A percentile compares a stretch with the other conserved stretches of the same genome.
Evolutionary conservation across 2,888 invertebrate genomes (phyloP).

Genomic region (Galeruca laticollis): DNA sequence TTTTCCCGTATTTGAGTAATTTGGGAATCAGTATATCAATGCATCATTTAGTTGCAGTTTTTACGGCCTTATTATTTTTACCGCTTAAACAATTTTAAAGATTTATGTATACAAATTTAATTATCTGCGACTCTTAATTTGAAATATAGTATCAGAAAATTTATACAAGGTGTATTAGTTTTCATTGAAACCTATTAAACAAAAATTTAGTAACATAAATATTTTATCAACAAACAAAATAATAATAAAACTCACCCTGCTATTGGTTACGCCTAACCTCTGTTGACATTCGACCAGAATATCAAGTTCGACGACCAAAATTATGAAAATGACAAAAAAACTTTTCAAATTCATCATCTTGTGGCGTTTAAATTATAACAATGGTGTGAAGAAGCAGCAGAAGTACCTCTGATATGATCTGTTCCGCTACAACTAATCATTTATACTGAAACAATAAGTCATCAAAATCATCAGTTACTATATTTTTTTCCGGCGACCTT

Average conservation of each 20-base stretch:
- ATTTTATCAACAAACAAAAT: no score
- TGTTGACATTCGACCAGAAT: slow-evolving; percentile 35
- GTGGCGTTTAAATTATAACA: neutral
- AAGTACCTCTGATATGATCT: neutral
- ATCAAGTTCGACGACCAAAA: slow-evolving; percentile 20
- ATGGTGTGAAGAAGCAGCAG: slow-evolving; percentile 1
- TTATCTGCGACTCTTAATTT: no score
- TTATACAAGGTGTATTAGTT: no score
- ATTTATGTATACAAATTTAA: no score
- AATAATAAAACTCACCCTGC: slow-evolving; percentile 29
- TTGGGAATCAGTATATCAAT: no score
- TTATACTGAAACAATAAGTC: slow-evolving; percentile 27
- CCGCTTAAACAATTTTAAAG: no score
- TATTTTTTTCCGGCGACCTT: slow-evolving; percentile 25
- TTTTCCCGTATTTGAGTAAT: no score
- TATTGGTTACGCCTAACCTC: neutral
- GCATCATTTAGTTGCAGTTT: no score
- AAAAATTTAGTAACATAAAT: no score
- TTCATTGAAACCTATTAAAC: no score
- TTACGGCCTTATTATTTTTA: no score
- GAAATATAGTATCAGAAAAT: no score
- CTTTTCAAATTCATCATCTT: slow-evolving; percentile 21
- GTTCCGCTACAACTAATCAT: slow-evolving; percentile 10
- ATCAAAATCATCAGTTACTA: slow-evolving; percentile 11
- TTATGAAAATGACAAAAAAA: slow-evolving; percentile 11